These are phyloP conservation scores for Pangasius sanitwongsei DNA, from an alignment of 2,797 vertebrate genomes.

Conservation along the genomic window DNA sequence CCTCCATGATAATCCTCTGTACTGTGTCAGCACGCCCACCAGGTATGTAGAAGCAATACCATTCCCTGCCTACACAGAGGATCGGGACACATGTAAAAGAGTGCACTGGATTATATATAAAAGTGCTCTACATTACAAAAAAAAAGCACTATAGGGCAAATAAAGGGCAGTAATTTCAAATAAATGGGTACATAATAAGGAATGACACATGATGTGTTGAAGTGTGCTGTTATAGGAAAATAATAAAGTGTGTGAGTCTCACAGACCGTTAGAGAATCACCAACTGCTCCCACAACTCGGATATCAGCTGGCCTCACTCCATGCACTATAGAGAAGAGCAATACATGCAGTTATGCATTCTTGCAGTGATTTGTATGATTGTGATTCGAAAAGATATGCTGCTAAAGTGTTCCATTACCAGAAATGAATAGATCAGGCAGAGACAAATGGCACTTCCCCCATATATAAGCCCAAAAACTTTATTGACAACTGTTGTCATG, in stretches of 20 bases:
- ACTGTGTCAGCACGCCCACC: constrained; percentile 75
- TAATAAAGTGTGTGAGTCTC: neutral
- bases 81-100: neutral
- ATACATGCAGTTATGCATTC: neutral
- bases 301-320: constrained; percentile 37
- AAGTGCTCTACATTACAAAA: neutral
- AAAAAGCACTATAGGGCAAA: neutral
- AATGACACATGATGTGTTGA: neutral
- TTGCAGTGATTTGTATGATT: neutral
- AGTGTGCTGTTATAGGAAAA: neutral
- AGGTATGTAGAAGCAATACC: constrained; percentile 75
- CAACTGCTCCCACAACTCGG: constrained; percentile 24
- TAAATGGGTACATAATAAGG: neutral
- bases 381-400: neutral
- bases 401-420: neutral
- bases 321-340: constrained; percentile 24
- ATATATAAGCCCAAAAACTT: neutral
- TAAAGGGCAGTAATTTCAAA: neutral
- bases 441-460: neutral
- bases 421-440: neutral
- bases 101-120: neutral
- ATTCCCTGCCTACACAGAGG: constrained; percentile 80
- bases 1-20: constrained; percentile 91
- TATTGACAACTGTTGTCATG: neutral
- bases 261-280: constrained; percentile 39